A percentile compares a stretch with the other conserved stretches of the same genome.
Evolutionary conservation across 2,797 vertebrate genomes (phyloP).

Genomic region (Dallia pectoralis): DNA sequence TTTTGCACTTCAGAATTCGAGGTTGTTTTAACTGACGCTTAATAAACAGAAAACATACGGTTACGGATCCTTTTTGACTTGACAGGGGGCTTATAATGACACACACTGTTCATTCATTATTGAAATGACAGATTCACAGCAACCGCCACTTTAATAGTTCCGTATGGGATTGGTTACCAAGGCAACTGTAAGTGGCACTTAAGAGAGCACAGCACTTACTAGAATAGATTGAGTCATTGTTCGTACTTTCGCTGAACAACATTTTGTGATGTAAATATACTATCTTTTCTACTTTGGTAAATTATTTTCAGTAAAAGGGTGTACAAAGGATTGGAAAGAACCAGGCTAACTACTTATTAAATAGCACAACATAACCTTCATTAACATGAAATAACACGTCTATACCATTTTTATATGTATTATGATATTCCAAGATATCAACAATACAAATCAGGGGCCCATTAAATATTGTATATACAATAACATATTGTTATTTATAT

Average conservation of each 20-base stretch:
- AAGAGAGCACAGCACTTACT: background rate
- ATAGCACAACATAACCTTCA: background rate
- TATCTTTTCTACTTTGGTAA: background rate
- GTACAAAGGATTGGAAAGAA: background rate
- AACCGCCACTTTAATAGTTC: slow-evolving; percentile 35
- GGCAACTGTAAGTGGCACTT: slow-evolving; percentile 70
- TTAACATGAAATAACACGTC: background rate
- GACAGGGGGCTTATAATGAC: slow-evolving; percentile 37
- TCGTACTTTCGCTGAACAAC: slow-evolving; percentile 58
- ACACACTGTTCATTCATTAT: slow-evolving; percentile 25
- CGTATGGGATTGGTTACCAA: slow-evolving; percentile 71
- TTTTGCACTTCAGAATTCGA: slow-evolving; percentile 22
- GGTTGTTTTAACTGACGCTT: background rate
- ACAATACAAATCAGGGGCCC: slow-evolving; percentile 53
- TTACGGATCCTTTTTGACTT: background rate
- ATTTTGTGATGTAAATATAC: slow-evolving; percentile 11
- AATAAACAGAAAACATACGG: background rate
- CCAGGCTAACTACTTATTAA: background rate
- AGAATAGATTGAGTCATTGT: slow-evolving; percentile 45
- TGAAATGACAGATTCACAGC: slow-evolving; percentile 42
- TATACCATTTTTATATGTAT: background rate
- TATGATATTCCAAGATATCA: slow-evolving; percentile 36
- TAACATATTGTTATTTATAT: slow-evolving; percentile 44
- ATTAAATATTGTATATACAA: slow-evolving; percentile 55
- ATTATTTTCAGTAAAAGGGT: background rate